phyloP scores from a whole-genome alignment of 2,888 invertebrate genomes.

The Pseudeuparius sepicola region DNA sequence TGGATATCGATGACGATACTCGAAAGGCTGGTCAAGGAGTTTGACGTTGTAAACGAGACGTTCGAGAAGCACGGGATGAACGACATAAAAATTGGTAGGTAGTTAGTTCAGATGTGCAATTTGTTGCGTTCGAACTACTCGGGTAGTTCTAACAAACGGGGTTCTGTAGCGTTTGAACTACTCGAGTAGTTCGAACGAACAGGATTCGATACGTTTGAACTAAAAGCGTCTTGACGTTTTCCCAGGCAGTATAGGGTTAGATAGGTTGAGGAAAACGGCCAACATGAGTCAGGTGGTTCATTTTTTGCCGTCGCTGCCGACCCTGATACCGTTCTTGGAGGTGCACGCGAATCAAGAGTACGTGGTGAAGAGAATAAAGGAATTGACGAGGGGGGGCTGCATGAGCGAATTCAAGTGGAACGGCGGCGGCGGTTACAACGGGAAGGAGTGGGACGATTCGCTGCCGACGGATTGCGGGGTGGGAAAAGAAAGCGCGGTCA shows the following conservation, averaged over 20 bases:
- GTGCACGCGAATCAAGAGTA: conserved; percentile 79
- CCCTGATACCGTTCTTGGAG: conserved; percentile 71
- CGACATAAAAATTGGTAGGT: conserved; percentile 59
- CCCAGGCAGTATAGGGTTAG: conserved; percentile 58
- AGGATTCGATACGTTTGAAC: too few species aligned
- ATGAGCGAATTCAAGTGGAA: conserved; percentile 86
- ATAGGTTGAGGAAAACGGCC: conserved; percentile 64
- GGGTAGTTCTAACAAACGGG: too few species aligned
- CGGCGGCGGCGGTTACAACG: conserved; percentile 62
- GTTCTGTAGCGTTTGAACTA: too few species aligned
- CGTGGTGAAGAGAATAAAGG: conserved; percentile 66
- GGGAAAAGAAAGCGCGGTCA: conserved; percentile 25
- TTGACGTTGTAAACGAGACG: conserved; percentile 58
- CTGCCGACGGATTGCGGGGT: conserved; percentile 83
- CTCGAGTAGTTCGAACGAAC: too few species aligned
- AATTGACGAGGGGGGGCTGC: conserved; percentile 73
- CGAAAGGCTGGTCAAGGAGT: conserved; percentile 62
- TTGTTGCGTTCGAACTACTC: too few species aligned
- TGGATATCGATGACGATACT: conserved; percentile 83
- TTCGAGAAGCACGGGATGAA: conserved; percentile 59
- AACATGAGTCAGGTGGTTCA: conserved; percentile 43
- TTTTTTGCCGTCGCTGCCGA: conserved; percentile 48
- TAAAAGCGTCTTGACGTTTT: too few species aligned
- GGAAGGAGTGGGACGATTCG: conserved; percentile 70
- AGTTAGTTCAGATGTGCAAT: too few species aligned